Percentiles rank a stretch among this genome's conserved stretches.
phyloP scores from a whole-genome alignment of 2,797 vertebrate genomes.

The Periparus ater region DNA sequence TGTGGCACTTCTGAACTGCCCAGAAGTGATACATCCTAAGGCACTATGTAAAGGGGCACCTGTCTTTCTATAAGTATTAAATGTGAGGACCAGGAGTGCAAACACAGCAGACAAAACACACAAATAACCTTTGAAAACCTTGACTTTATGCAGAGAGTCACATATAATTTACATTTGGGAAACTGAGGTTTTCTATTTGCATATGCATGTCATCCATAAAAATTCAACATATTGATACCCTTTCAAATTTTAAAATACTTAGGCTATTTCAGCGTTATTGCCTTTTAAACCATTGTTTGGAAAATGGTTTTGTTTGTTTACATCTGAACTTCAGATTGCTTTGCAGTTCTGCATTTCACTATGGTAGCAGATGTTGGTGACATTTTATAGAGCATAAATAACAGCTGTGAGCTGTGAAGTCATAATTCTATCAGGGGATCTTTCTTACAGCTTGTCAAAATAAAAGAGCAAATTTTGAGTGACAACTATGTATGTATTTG shows the following conservation, averaged over 20 bases:
- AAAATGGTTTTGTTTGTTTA: constrained; percentile 30
- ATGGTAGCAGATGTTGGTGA: background rate
- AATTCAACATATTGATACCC: background rate
- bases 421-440: background rate
- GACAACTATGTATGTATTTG: background rate
- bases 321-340: background rate
- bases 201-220: background rate
- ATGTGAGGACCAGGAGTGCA: background rate
- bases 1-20: background rate
- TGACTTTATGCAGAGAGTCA: background rate
- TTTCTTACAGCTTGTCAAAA: background rate
- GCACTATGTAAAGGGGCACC: background rate
- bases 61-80: background rate
- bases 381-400: constrained; percentile 36
- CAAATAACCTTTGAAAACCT: background rate
- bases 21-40: background rate
- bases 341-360: background rate
- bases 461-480: background rate
- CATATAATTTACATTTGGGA: background rate
- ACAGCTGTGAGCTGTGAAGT: constrained; percentile 27
- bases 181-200: background rate
- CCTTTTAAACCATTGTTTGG: background rate
- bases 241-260: background rate
- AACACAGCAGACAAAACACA: background rate
- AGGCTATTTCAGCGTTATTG: background rate